Conservation (phyloP, 1,140 invertebrate genomes). For the Micrasema minimum region DNA sequence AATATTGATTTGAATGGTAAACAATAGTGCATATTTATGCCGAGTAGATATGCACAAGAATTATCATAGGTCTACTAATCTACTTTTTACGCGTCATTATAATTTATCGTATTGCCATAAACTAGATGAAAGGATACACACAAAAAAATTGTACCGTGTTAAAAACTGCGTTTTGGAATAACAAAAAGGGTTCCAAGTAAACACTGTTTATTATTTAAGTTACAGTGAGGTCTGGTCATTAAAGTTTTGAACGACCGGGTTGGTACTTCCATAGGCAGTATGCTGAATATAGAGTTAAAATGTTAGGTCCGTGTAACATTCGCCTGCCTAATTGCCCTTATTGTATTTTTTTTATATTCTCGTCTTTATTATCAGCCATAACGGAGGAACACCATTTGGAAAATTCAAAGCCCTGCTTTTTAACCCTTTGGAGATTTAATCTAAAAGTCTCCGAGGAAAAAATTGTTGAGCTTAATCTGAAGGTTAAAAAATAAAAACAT, state of each 20-base stretch:
- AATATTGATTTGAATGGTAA: too few species aligned
- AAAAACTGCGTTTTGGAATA: too few species aligned
- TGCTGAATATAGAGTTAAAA: conserved; percentile 34
- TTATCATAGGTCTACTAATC: too few species aligned
- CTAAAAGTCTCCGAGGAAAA: conserved; percentile 6
- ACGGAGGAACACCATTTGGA: conserved; percentile 16
- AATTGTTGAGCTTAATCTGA: conserved; percentile 1
- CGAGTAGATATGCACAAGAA: too few species aligned
- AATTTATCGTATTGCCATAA: too few species aligned
- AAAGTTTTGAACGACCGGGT: conserved; percentile 12
- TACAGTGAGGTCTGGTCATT: conserved; percentile 21
- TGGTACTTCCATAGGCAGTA: conserved; percentile 11
- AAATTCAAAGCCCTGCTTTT: conserved; percentile 14
- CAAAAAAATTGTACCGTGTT: too few species aligned
- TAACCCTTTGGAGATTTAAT: conserved; percentile 3
- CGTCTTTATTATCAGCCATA: conserved; percentile 34
- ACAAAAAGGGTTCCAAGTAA: too few species aligned
- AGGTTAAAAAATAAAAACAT: neutral
- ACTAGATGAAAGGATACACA: too few species aligned
- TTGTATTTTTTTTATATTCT: conserved; percentile 34
- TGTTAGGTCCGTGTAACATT: conserved; percentile 31
- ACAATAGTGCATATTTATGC: too few species aligned
- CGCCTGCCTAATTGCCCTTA: conserved; percentile 29
- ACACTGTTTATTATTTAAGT: neutral
- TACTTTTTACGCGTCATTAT: too few species aligned